Evolutionary conservation across 2,888 invertebrate species (phyloP), one percentile per base, ranked within the genome.

Genomic region (Heliconius erato): DNA sequence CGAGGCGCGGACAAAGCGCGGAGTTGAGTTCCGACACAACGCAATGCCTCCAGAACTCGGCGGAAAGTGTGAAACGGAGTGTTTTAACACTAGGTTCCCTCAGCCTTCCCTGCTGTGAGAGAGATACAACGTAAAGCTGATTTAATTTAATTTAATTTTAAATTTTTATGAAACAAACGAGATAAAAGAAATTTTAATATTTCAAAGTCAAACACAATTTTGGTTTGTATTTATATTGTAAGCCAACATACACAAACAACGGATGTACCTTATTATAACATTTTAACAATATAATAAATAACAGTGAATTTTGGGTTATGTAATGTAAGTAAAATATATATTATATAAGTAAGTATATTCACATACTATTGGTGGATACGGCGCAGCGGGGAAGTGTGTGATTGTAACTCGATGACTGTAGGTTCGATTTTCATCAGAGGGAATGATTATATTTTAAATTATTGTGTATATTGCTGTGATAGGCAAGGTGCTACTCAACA

Each of bases 211-310:
- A 40, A 63, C 26, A 35, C 26, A 59, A 40, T 76, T 35, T 35
- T 63, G 63, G 63, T 76, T 76, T 76, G n/a, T 76, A 63, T 63
- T 35, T 76, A 76, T 76, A 76, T 40, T 63, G 63, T 23, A 63
- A 40, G 11, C 35, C 35, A 35, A 76, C 35, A 63, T n/a, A 5
- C n/a, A n/a, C 35, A 35, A 74, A 40, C n/a, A 63, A 26, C 63
- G 35, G 63, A 76, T 63, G 63, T 54, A 11, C 35, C 26, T 40
- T 76, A 63, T 76, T 63, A 76, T 23, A 63, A 76, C 26, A 76
- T 63, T 76, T 76, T 26, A 63, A 76, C 35, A 16, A 59, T 59
- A n/a, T 74, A 74, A 76, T 76, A 76, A 32, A 76, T 40, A 74
- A 28, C 12, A 19, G 59, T 59, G n/a, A 63, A 63, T 63, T n/a